phyloP scores from a whole-genome alignment of 2,113 vertebrate genomes.

The Aleadryas rufinucha region DNA sequence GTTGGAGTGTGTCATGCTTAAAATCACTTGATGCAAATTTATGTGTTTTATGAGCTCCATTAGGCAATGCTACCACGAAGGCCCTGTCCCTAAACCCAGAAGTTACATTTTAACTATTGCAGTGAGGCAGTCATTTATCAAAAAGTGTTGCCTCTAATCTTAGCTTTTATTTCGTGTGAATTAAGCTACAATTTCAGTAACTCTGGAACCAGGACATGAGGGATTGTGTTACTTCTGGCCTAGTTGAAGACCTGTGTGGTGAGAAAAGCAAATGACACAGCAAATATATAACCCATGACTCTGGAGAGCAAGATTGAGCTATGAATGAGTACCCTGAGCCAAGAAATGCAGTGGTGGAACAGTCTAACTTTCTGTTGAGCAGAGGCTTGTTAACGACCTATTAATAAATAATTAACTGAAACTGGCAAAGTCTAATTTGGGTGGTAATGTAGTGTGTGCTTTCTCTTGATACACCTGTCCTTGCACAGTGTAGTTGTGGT shows the following conservation, averaged over 20 bases:
- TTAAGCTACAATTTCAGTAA: neutral
- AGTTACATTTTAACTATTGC: neutral
- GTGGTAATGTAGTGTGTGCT: neutral
- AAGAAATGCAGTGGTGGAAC: conserved; percentile 25
- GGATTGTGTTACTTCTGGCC: conserved; percentile 28
- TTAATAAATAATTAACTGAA: neutral
- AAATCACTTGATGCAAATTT: neutral
- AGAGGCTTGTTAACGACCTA: neutral
- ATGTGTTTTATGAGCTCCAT: neutral
- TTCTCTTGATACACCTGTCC: neutral
- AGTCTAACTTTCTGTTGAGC: neutral
- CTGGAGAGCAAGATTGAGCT: conserved; percentile 41
- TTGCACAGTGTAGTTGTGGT: neutral
- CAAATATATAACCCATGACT: conserved; percentile 53
- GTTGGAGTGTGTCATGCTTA: neutral
- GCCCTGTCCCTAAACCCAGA: neutral
- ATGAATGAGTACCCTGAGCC: conserved; percentile 31
- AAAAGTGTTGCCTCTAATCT: neutral
- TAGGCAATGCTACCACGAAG: neutral
- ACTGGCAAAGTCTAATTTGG: neutral
- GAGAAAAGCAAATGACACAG: conserved; percentile 59
- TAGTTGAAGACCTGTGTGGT: neutral
- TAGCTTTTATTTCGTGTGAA: neutral
- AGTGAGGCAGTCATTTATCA: neutral
- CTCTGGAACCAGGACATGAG: neutral